These are phyloP conservation scores for Leptosomus discolor DNA, from an alignment of 2,113 vertebrate genomes.

Conservation along the genomic window DNA sequence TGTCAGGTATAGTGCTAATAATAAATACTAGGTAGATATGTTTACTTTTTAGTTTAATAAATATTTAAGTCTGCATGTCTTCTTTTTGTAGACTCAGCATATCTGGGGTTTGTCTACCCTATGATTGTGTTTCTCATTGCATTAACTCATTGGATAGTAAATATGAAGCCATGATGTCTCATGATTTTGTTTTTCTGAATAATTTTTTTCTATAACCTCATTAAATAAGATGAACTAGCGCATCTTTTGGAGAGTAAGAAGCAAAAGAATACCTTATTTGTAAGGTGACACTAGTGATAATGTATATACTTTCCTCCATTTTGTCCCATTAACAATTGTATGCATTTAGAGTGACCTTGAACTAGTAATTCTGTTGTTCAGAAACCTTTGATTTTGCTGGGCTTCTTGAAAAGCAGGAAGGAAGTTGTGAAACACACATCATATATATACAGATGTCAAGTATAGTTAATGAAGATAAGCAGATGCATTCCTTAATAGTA, in stretches of 20 bases:
- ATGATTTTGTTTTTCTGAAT: not conserved
- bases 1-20: not conserved
- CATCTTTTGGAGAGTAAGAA: not conserved
- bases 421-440: not conserved
- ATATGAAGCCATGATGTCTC: not conserved
- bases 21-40: not conserved
- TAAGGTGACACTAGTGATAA: not conserved
- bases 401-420: constrained; percentile 27
- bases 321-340: not conserved
- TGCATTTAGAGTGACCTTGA: not conserved
- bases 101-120: not conserved
- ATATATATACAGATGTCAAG: constrained; percentile 20
- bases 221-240: not conserved
- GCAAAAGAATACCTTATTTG: not conserved
- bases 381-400: not conserved
- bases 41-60: not conserved
- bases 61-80: not conserved
- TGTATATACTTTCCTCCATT: not conserved
- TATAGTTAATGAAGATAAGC: constrained; percentile 40
- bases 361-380: not conserved
- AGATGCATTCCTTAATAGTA: constrained; percentile 27
- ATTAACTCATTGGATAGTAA: not conserved
- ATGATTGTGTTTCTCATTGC: not conserved
- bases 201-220: not conserved
- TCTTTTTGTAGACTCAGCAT: not conserved